Percentiles rank a stretch among this genome's conserved stretches.
phyloP scores from a whole-genome alignment of 2,888 invertebrate species.

The Drosophila diplacantha region DNA sequence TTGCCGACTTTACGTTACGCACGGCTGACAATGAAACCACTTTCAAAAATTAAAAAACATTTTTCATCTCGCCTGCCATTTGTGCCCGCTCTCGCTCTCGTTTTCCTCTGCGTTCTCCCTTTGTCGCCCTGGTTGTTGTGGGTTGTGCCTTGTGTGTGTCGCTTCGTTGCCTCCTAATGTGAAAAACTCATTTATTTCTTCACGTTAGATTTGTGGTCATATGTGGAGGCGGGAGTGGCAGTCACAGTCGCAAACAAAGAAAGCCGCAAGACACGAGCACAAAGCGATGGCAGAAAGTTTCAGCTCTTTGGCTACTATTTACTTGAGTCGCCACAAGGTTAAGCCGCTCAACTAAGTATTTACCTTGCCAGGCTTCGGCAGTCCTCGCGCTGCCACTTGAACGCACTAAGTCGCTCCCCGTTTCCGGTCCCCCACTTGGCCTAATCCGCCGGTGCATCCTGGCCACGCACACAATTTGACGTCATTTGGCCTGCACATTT shows the following conservation, averaged over 20 bases:
- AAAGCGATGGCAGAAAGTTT: constrained; percentile 18
- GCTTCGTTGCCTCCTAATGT: constrained; percentile 69
- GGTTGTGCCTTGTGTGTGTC: constrained; percentile 50
- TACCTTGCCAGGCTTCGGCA: constrained; percentile 46
- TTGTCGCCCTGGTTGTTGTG: constrained; percentile 36
- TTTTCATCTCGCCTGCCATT: constrained; percentile 73
- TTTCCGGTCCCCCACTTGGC: constrained; percentile 2
- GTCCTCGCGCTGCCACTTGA: constrained; percentile 47
- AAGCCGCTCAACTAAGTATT: constrained; percentile 58
- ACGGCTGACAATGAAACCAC: constrained; percentile 76
- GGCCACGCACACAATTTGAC: constrained; percentile 53
- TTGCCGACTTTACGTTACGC: constrained; percentile 71
- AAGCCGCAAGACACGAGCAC: constrained; percentile 21
- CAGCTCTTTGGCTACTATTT: constrained; percentile 45
- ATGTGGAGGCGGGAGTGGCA: constrained; percentile 25
- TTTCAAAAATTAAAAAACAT: constrained; percentile 77
- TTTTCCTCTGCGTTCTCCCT: constrained; percentile 44
- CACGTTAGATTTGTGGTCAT: constrained; percentile 69
- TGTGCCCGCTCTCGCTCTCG: constrained; percentile 45
- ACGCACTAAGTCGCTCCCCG: constrained; percentile 50
- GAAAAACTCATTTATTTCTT: constrained; percentile 72
- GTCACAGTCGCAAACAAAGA: constrained; percentile 12
- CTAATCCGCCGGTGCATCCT: constrained; percentile 18
- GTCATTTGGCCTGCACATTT: constrained; percentile 56
- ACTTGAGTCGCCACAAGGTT: constrained; percentile 62